Conservation (phyloP, 2,797 vertebrate species). For the Anguilla megastoma region DNA sequence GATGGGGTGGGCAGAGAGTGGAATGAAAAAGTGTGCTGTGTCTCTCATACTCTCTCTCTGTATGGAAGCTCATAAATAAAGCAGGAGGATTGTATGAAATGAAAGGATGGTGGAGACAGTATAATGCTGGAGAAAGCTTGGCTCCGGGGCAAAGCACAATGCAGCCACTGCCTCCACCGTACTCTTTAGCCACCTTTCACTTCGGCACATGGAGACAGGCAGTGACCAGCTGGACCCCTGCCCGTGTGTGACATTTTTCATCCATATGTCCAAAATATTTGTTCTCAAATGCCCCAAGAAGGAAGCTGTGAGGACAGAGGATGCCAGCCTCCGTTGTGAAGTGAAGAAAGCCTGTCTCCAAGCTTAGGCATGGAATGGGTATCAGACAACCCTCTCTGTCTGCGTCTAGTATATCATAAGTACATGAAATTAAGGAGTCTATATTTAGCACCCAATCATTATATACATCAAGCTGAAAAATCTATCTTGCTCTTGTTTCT, state of each 20-base stretch:
- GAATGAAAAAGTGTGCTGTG: neutral
- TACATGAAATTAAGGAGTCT: neutral
- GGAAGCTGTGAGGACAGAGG: neutral
- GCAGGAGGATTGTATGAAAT: constrained; percentile 21
- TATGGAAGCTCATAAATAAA: constrained; percentile 32
- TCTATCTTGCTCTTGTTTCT: constrained; percentile 12
- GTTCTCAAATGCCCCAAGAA: constrained; percentile 14
- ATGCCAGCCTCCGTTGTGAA: neutral
- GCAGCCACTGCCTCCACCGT: neutral
- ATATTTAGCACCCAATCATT: constrained; percentile 25
- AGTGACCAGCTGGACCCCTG: neutral
- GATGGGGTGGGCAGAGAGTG: neutral
- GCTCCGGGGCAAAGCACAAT: constrained; percentile 5
- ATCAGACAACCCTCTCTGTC: neutral
- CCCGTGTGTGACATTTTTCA: neutral
- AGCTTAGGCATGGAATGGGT: neutral
- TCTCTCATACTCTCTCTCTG: neutral
- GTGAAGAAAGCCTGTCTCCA: neutral
- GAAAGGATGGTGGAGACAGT: neutral
- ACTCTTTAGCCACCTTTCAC: neutral
- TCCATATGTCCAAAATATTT: constrained; percentile 3
- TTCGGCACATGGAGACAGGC: neutral
- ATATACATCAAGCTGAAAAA: constrained; percentile 15
- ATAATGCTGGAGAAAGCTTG: constrained; percentile 4
- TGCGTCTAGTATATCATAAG: neutral